Evolutionary conservation across 30 jellyfish, hydroid and myxozoan species (phyloP).

Genomic region (Clytia hemisphaerica): DNA sequence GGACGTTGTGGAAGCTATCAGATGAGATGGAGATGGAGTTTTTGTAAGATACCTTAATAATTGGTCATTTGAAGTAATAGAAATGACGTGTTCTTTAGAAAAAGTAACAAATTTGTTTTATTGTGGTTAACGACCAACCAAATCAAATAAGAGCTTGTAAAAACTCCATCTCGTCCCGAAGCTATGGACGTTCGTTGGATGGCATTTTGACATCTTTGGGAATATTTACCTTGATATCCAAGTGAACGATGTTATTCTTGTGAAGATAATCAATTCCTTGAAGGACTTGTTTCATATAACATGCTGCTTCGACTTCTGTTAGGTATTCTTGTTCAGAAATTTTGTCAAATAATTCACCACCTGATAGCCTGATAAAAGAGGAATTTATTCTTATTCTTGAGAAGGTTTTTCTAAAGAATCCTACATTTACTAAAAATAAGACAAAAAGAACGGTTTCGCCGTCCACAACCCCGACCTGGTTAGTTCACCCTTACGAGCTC

Average conservation of each 20-base stretch:
- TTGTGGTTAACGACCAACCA: no score
- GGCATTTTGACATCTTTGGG: neutral
- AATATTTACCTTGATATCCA: conserved; percentile 77
- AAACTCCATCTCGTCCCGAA: no score
- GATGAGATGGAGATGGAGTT: neutral
- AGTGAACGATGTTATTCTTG: conserved; percentile 59
- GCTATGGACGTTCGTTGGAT: neutral
- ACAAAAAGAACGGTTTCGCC: no score
- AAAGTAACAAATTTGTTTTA: no score
- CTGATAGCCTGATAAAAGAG: conserved; percentile 84
- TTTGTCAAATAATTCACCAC: conserved; percentile 95
- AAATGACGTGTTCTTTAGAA: neutral
- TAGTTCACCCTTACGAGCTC: no score
- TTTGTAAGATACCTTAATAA: neutral
- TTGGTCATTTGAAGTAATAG: neutral
- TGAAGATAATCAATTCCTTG: conserved; percentile 80
- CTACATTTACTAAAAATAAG: no score
- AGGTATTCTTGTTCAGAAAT: conserved; percentile 69
- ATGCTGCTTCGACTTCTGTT: conserved; percentile 82
- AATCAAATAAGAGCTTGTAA: no score
- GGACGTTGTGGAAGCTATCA: no score
- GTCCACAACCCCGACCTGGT: no score
- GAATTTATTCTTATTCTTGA: no score
- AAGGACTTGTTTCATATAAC: conserved; percentile 74
- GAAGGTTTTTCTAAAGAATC: no score